Base-by-base conservation (phyloP, 2,113 vertebrate species). In the Thunnus maccoyii region DNA sequence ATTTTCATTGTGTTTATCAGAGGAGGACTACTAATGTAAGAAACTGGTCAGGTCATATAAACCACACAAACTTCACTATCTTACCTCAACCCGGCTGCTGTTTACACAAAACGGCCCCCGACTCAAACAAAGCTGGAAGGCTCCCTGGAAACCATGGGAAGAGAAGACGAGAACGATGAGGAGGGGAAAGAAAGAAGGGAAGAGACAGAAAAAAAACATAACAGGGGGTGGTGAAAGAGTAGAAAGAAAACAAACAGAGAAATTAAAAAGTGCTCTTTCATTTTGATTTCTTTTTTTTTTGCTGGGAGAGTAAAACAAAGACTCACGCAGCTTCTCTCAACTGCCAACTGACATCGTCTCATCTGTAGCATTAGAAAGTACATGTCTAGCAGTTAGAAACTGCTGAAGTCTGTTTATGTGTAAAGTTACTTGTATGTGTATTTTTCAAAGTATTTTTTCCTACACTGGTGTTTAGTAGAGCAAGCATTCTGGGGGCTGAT, bases 71-170 rank as follows among this genome's bases (percentile, higher is more conserved):
- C 71, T 50, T 76, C 50, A 15, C 57, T 86, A 86, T 89, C 83
- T 80, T 78, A 80, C 78, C 78, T 87, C 79, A 82, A 22, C 56
- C 63, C 41, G 18, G 70, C 89, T 82, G 74, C 50, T 91, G 89
- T 89, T 90, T 91, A 88, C 83, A 88, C 63, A 67, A 70, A 84
- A 71, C 20, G 54, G 27, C 67, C 84, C 51, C 60, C 15, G 67
- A 81, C 36, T 88, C 63, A 78, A 85, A 88, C 82, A 88, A 88
- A 83, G 72, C 14, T 60, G 82, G 76, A 74, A 20, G 10, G 52
- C 71, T 83, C 83, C 74, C 50, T 85, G 80, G 88, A 88, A 91
- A 85, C 72, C 20, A 2, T 17, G 66, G 60, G 52, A 80, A 85
- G 66, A 63, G 74, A 44, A 77, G 82, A 85, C 57, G 75, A 76